Percentiles rank a stretch among this genome's conserved stretches.
Conservation (phyloP, 2,888 invertebrate species). For the Drosophila subquinaria region DNA sequence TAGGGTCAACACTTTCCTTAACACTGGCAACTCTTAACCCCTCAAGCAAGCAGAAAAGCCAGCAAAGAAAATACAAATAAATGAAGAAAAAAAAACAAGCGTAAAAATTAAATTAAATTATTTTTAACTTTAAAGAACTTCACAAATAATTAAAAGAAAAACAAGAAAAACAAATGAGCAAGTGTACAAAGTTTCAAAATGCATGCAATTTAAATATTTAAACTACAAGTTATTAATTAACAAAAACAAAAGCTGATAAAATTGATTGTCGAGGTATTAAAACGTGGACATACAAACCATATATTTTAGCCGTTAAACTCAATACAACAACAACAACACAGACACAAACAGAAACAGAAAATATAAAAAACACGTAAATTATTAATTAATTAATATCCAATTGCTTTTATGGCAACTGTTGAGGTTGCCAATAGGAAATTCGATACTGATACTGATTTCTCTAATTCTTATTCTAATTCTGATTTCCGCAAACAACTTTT, state of each 20-base stretch:
- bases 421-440: conserved; percentile 7
- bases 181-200: conserved; percentile 77
- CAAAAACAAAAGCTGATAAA: conserved; percentile 31
- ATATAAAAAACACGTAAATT: conserved; percentile 32
- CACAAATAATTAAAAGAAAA: conserved; percentile 37
- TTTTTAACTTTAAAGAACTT: conserved; percentile 57
- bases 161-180: conserved; percentile 58
- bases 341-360: conserved; percentile 14
- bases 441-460: conserved; percentile 35
- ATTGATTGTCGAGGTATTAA: conserved; percentile 49
- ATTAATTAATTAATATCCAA: conserved; percentile 29
- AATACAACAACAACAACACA: conserved; percentile 13
- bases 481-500: conserved; percentile 31
- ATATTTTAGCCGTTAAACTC: conserved; percentile 54
- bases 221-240: conserved; percentile 79
- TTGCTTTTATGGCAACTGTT: conserved; percentile 29
- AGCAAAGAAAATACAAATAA: conserved; percentile 32
- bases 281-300: conserved; percentile 33
- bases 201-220: conserved; percentile 82
- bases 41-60: conserved; percentile 17
- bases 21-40: conserved; percentile 13
- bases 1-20: conserved; percentile 52
- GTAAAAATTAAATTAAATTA: conserved; percentile 51
- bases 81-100: conserved; percentile 19
- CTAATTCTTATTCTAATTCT: conserved; percentile 3